Base-by-base conservation (phyloP, 2,113 vertebrate species). In the Himantopus leucocephalus region DNA sequence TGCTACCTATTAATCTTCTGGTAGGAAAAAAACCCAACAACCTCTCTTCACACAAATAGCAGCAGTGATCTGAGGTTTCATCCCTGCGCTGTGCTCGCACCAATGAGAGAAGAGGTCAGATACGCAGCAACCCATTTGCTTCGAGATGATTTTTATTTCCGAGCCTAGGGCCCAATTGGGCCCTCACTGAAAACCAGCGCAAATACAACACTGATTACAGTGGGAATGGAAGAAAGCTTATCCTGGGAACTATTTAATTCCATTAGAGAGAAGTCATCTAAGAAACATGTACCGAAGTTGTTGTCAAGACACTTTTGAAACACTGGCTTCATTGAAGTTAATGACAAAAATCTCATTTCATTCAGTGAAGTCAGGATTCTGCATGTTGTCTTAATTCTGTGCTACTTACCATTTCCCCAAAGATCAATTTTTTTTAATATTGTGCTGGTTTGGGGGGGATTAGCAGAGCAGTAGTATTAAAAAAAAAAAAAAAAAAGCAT, bases 1-100 rank as follows among this genome's bases (percentile, higher is more conserved):
- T 62, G 72, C 77, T 94, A 37, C 77, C 92, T 87, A 73, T 91
- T 91, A 78, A 94, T 91, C 77, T 94, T 78, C 56, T 41, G 45
- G 45, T 37, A 83, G 52, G 77, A 18, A 82, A 77, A 55, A 94
- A 53, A 1, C 34, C 34, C 58, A 84, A 14, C 72, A 26, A 72
- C 34, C 39, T 71, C 77, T 30, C 52, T 60, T 5, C 7, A 12
- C n/a, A 9, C 63, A 39, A 80, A 22, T 6, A 27, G 62, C 43
- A 14, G 68, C 50, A 2, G 6, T 1, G 35, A 63, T 32, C 16
- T 6, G 50, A 52, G 58, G 43, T 29, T 39, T 29, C 50, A 4
- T 64, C 53, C 50, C 81, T 12, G 2, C 6, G 15, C 53, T 26
- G 24, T 1, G 10, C 12, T 56, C 67, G n/a, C 48, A 10, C 47